phyloP scores from a whole-genome alignment of 2,888 invertebrate species.

The Myopa testacea region DNA sequence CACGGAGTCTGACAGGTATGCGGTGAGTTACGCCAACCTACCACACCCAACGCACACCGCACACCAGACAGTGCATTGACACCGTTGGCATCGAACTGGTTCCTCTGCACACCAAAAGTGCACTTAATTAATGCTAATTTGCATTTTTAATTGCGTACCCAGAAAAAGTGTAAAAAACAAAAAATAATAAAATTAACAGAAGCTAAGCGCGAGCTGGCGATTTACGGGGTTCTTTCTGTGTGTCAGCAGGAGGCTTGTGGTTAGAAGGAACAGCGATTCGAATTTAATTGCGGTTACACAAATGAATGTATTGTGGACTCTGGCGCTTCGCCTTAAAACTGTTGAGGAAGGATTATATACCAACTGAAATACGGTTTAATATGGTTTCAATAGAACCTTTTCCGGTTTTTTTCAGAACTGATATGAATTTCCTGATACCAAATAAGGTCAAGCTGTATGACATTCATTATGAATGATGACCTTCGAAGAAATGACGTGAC shows the following conservation, averaged over 20 bases:
- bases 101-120: background rate
- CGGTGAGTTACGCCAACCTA: background rate
- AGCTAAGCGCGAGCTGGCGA: background rate
- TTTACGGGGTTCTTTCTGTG: slow-evolving; percentile 9
- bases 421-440: no score
- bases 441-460: no score
- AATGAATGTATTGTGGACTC: background rate
- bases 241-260: slow-evolving; percentile 11
- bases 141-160: background rate
- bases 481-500: no score
- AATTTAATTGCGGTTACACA: background rate
- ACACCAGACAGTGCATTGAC: background rate
- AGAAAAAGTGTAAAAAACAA: background rate
- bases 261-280: background rate
- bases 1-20: background rate
- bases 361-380: no score
- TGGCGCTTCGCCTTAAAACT: background rate
- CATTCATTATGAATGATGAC: no score
- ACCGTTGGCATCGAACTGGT: background rate
- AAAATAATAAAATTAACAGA: background rate
- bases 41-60: no score
- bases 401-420: no score
- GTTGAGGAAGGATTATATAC: no score
- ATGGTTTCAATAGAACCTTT: no score
- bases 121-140: background rate